phyloP scores from a whole-genome alignment of 2,797 vertebrate genomes.

The Danio tinwini region DNA sequence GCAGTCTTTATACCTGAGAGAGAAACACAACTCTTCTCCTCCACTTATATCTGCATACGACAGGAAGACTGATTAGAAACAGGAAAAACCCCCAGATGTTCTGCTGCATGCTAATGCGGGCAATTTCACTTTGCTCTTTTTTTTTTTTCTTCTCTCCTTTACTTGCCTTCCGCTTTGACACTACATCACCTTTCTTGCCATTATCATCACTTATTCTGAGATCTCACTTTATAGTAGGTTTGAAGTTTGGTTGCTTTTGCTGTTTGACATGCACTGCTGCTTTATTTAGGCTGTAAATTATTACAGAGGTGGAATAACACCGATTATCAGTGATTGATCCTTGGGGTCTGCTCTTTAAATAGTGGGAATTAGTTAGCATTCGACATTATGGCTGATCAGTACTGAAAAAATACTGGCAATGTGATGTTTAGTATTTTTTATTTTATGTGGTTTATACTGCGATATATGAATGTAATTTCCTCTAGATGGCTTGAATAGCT shows the following conservation, averaged over 20 bases:
- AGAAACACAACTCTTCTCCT: constrained; percentile 8
- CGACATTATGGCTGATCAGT: too few relatives aligned
- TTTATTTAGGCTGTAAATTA: background rate
- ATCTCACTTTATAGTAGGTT: background rate
- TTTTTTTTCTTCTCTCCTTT: background rate
- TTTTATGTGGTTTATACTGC: too few relatives aligned
- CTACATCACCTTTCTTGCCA: background rate
- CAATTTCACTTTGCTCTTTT: background rate
- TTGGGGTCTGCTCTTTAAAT: too few relatives aligned
- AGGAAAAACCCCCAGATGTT: constrained; percentile 24
- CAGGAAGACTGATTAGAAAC: constrained; percentile 24
- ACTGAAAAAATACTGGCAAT: too few relatives aligned
- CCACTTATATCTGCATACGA: constrained; percentile 20
- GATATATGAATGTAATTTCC: too few relatives aligned
- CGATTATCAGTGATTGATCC: too few relatives aligned
- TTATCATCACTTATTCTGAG: constrained; percentile 2
- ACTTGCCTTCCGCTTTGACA: background rate
- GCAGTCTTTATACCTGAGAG: constrained; percentile 11
- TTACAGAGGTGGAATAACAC: too few relatives aligned
- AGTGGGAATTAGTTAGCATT: too few relatives aligned
- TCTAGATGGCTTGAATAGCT: too few relatives aligned
- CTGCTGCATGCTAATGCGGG: constrained; percentile 17
- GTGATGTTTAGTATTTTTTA: too few relatives aligned
- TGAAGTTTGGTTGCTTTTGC: background rate
- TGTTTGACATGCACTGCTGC: background rate